Evolutionary conservation across 1,140 invertebrate species (phyloP), one percentile per base, ranked within the genome.

Genomic region (Potamilus streckersoni): DNA sequence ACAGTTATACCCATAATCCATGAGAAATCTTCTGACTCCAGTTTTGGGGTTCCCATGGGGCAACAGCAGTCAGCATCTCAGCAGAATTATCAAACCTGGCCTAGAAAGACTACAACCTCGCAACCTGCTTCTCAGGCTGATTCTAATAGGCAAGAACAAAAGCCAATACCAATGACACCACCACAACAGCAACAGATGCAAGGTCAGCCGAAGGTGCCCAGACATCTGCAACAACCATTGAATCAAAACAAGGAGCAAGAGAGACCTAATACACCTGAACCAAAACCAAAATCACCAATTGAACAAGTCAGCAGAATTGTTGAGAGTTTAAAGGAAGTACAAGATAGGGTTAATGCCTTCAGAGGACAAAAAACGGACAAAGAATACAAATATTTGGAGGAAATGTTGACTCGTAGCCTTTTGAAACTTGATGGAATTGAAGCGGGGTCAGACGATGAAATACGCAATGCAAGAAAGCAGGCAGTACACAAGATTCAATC

Each of bases 331-430:
- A 92, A 94, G 20, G 92, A 94, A 31, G 91, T 96, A 1, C 93
- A 94, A 90, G 91, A 91, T 17, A 92, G 94, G 83, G 95, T 97
- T 12, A 94, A 95, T 76, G 91, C 92, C 69, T 97, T 95, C 84
- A 91, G 85, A 55, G 96, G 95, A 5, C 91, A 90, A 67, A 92
- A 91, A 5, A 92, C 92, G 81, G 94, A 96, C 82, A 97, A 97
- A 88, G 92, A 94, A 71, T 98, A 96, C 83, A 91, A 95, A 20
- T 96, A 94, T 87, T 88, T 98, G 59, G 96, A 98, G 87, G 96
- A 98, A 89, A 97, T 97, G 96, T 90, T 98, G 23, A 98, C 96
- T 4, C 92, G 96, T 63, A 95, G 96, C 86, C 91, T 98, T 73
- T 93, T 97, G 12, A 96, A 96, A 87, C 88, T 98, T 74, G 96